Conservation (phyloP, 2,797 vertebrate species). For the Sebastes vulpes region DNA sequence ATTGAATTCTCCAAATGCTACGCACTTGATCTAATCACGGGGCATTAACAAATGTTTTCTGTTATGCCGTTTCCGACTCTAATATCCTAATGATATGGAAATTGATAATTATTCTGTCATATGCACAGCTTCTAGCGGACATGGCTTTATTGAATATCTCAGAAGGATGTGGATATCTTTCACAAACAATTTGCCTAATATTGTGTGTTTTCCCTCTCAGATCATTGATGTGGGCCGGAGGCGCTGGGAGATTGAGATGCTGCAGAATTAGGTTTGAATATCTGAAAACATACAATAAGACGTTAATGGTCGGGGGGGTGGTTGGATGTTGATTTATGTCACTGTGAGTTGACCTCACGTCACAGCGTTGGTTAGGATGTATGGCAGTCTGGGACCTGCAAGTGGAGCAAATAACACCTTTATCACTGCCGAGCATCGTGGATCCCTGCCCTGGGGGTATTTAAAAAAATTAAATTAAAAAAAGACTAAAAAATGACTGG, state of each 20-base stretch:
- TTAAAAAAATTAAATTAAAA: too few species aligned
- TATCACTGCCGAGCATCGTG: background rate
- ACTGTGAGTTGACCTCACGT: slow-evolving; percentile 3
- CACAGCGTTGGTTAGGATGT: background rate
- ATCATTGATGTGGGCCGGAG: slow-evolving; percentile 45
- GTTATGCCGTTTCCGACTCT: slow-evolving; percentile 73
- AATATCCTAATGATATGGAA: slow-evolving; percentile 84
- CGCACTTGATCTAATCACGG: slow-evolving; percentile 73
- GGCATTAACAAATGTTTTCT: slow-evolving; percentile 80
- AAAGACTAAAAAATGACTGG: too few species aligned
- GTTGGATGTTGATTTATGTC: slow-evolving; percentile 32
- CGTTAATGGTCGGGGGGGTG: background rate
- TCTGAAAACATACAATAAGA: slow-evolving; percentile 26
- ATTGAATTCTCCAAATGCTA: slow-evolving; percentile 70
- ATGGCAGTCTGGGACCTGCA: background rate
- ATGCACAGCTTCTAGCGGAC: slow-evolving; percentile 70
- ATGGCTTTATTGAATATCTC: slow-evolving; percentile 77
- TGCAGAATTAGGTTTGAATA: slow-evolving; percentile 36
- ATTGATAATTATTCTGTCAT: slow-evolving; percentile 85
- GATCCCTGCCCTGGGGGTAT: background rate
- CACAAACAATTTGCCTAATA: slow-evolving; percentile 79
- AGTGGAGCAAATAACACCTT: background rate
- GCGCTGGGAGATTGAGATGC: slow-evolving; percentile 49
- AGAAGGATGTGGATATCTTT: slow-evolving; percentile 71
- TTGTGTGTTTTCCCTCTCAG: slow-evolving; percentile 40